These are phyloP conservation scores for Phytoseiulus persimilis DNA, from an alignment of 2,888 invertebrate genomes.

Conservation along the genomic window DNA sequence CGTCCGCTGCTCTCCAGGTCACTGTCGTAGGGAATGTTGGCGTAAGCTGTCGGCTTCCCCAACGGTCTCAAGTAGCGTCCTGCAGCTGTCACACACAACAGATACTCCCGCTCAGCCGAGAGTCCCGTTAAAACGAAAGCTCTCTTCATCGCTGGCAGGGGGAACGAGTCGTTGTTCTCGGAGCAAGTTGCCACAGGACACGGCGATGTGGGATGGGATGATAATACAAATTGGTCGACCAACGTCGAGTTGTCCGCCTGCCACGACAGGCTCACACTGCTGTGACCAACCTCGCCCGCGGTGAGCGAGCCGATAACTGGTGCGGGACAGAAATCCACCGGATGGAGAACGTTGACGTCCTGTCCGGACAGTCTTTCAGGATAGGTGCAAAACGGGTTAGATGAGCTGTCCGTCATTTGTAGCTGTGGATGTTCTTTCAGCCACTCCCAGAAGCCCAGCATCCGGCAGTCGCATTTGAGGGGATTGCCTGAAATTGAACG, in stretches of 20 bases:
- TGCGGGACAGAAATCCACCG: constrained; percentile 73
- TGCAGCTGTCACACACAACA: constrained; percentile 76
- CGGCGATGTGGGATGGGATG: constrained; percentile 57
- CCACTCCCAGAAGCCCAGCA: constrained; percentile 86
- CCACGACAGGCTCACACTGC: constrained; percentile 67
- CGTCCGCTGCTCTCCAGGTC: constrained; percentile 44
- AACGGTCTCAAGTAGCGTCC: constrained; percentile 59
- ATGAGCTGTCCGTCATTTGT: constrained; percentile 50
- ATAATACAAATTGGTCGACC: constrained; percentile 72
- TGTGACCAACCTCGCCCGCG: constrained; percentile 77
- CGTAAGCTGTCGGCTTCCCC: constrained; percentile 46
- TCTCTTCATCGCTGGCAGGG: constrained; percentile 50
- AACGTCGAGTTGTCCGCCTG: constrained; percentile 72
- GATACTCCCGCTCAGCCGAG: constrained; percentile 69
- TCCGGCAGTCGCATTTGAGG: constrained; percentile 76
- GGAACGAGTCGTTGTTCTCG: constrained; percentile 39
- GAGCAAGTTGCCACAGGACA: constrained; percentile 42
- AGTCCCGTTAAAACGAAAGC: constrained; percentile 67
- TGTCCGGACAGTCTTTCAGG: constrained; percentile 69
- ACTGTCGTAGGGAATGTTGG: constrained; percentile 44
- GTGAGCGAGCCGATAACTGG: constrained; percentile 73
- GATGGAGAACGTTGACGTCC: constrained; percentile 66
- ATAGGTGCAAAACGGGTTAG: constrained; percentile 60
- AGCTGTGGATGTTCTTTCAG: constrained; percentile 75
- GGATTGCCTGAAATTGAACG: constrained; percentile 65